Conservation (phyloP, 2,888 invertebrate genomes). For the Himalopsyche tibetana region DNA sequence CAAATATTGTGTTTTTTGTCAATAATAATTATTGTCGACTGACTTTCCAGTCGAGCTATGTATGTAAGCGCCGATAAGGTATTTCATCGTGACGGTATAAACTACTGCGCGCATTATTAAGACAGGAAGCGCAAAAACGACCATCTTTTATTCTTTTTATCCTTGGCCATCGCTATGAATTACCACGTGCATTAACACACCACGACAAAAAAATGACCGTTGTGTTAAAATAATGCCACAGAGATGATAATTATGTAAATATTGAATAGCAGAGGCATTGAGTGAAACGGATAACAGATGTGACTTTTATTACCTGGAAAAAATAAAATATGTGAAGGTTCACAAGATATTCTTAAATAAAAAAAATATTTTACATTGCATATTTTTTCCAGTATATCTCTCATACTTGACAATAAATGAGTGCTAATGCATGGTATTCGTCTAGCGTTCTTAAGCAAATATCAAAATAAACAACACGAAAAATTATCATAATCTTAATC, state of each 20-base stretch:
- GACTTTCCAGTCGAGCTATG: not conserved
- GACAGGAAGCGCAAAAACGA: not conserved
- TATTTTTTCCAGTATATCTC: no score
- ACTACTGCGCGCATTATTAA: not conserved
- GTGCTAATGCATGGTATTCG: no score
- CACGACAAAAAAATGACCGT: slow-evolving; percentile 25
- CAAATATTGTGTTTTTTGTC: no score
- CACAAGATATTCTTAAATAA: not conserved
- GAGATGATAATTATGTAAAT: slow-evolving; percentile 39
- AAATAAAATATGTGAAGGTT: slow-evolving; percentile 21
- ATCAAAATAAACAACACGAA: no score
- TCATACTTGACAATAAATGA: no score
- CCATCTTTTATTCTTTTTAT: slow-evolving; percentile 32
- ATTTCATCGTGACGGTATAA: not conserved
- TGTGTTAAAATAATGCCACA: slow-evolving; percentile 11
- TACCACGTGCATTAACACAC: slow-evolving; percentile 11
- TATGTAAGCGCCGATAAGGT: not conserved
- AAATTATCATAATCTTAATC: no score
- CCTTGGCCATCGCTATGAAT: slow-evolving; percentile 25
- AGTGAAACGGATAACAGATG: slow-evolving; percentile 23
- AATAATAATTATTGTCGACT: not conserved
- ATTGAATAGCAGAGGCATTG: slow-evolving; percentile 6
- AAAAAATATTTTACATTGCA: no score
- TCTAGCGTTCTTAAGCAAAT: no score
- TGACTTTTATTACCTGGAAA: not conserved